Percentiles rank a stretch among this genome's conserved stretches.
phyloP scores from a whole-genome alignment of 1,140 invertebrate genomes.

The Heterodera carotae region DNA sequence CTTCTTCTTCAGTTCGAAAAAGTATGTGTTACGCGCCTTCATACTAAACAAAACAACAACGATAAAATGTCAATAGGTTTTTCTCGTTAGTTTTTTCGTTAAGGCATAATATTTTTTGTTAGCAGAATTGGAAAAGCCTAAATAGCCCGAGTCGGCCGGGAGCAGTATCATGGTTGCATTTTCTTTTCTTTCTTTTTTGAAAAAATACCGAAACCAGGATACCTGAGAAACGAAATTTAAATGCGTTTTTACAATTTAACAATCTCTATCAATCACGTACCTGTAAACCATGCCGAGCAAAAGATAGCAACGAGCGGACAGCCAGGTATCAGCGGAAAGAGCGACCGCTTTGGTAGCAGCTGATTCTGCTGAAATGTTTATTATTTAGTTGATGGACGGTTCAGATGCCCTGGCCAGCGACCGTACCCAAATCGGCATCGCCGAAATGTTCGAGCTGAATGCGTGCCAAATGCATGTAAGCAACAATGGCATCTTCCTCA shows the following conservation, averaged over 20 bases:
- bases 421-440: conserved; percentile 47
- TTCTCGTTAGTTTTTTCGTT: no score
- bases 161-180: no score
- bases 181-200: no score
- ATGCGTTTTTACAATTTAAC: no score
- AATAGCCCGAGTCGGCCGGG: no score
- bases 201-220: no score
- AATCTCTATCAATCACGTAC: conserved; percentile 20
- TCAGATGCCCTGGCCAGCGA: conserved; percentile 19
- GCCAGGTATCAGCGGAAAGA: conserved; percentile 42
- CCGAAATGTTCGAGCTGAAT: conserved; percentile 58
- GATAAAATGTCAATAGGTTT: no score
- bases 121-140: no score
- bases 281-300: conserved; percentile 56
- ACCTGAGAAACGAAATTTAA: conserved; percentile 29
- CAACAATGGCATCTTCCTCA: conserved; percentile 28
- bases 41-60: conserved; percentile 41
- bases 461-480: conserved; percentile 52
- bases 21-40: conserved; percentile 44
- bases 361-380: conserved; percentile 49
- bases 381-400: neutral
- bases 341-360: conserved; percentile 50
- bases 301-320: conserved; percentile 53
- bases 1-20: conserved; percentile 41
- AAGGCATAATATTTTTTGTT: no score